Evolutionary conservation across 2,113 vertebrate genomes (phyloP), one percentile per base, ranked within the genome.

Genomic region (Nesogale talazaci): DNA sequence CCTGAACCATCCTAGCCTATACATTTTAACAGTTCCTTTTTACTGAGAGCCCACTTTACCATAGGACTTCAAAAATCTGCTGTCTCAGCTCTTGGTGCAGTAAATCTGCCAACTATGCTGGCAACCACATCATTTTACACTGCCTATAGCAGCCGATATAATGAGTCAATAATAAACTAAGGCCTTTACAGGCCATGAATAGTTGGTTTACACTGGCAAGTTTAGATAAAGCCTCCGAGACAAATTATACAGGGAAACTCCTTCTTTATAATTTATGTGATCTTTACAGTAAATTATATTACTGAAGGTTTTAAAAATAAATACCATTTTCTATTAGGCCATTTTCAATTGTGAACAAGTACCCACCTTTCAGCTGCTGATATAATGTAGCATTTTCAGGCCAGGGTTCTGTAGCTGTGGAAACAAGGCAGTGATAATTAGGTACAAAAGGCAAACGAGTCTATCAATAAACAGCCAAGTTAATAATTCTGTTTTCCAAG

Each of bases 21-120:
- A 98, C 98, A 98, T 98, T 98, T 98, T 98, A 98, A 98, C 98
- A 98, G 98, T 98, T 98, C 98, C 98, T 98, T 98, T 98, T 98
- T 98, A 98, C 97, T 97, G 98, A 98, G 98, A 98, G 97, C 97
- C 97, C 98, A 98, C 98, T 98, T 98, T 98, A 98, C 98, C 98
- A 98, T 96, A 98, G 97, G 98, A 98, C 98, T 98, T 98, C 98
- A 98, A 98, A 98, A 98, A 98, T 98, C 96, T 98, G 98, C 98
- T 98, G 97, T 96, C 97, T 98, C 98, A 99, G 98, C 98, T 98
- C 97, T 97, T 97, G 97, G 96, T 95, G 95, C 98, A 98, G 98
- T 98, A 99, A 98, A 98, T 98, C 98, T 98, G 98, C 98, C 98
- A 98, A 98, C 96, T 94, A 84, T 91, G 97, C 97, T 97, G 98